Conservation (phyloP, 1,140 invertebrate genomes). For the Archivesica marissinica region DNA sequence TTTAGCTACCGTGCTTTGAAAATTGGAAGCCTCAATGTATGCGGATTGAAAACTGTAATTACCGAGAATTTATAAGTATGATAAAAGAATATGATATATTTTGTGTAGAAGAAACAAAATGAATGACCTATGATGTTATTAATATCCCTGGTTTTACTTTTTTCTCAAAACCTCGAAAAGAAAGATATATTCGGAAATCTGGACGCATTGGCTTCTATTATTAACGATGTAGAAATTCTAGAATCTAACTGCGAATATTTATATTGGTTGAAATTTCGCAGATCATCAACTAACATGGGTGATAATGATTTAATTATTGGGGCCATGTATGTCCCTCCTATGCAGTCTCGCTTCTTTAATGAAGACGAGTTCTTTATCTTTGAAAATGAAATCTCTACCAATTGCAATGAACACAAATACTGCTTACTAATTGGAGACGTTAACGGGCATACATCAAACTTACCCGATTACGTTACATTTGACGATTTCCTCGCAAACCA, state of each 20-base stretch:
- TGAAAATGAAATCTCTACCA: neutral
- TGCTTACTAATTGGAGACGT: neutral
- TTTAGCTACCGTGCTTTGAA: too few relatives aligned
- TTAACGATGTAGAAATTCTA: neutral
- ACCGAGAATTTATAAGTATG: neutral
- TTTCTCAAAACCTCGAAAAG: neutral
- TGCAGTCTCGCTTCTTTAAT: neutral
- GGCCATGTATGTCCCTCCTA: neutral
- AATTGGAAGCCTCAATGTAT: neutral
- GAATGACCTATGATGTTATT: conserved; percentile 2
- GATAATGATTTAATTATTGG: neutral
- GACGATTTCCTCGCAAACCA: conserved; percentile 19
- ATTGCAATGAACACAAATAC: neutral
- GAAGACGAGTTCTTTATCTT: neutral
- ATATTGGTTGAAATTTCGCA: neutral
- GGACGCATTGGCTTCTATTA: neutral
- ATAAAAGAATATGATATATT: neutral
- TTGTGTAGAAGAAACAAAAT: neutral
- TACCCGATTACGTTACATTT: neutral
- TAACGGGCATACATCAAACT: neutral
- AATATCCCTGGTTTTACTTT: neutral
- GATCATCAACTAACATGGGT: neutral
- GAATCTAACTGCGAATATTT: neutral
- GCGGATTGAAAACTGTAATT: neutral
- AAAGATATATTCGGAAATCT: neutral